These are phyloP conservation scores for Halotydeus destructor DNA, from an alignment of 1,140 invertebrate species.

Conservation along the genomic window DNA sequence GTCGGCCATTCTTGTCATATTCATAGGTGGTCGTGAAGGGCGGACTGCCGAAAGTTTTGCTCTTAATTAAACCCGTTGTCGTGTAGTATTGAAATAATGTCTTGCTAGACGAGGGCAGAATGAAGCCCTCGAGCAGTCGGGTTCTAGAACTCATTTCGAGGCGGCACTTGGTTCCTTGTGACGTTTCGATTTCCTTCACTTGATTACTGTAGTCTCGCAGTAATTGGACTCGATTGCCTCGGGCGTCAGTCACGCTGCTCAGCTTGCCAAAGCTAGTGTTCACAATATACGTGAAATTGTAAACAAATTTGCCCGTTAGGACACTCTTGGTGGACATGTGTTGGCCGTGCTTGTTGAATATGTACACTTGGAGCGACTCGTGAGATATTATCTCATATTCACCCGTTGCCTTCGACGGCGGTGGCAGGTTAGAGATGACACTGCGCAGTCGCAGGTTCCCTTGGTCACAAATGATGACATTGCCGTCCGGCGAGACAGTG, in stretches of 20 bases:
- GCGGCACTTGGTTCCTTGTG: constrained; percentile 70
- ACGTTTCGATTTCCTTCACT: constrained; percentile 73
- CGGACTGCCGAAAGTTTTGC: constrained; percentile 34
- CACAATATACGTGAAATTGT: constrained; percentile 86
- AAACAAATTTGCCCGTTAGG: constrained; percentile 70
- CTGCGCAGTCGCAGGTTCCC: constrained; percentile 20
- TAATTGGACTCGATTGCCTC: constrained; percentile 78
- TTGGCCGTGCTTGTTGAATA: constrained; percentile 72
- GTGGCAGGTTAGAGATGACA: constrained; percentile 55
- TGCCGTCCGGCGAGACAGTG: constrained; percentile 75
- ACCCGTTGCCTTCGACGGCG: constrained; percentile 55
- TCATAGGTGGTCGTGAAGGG: constrained; percentile 66
- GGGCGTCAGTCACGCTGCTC: constrained; percentile 71
- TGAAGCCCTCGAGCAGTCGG: constrained; percentile 17
- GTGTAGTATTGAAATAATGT: constrained; percentile 50
- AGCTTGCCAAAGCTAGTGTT: constrained; percentile 88
- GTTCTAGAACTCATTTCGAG: constrained; percentile 39
- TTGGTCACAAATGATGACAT: constrained; percentile 82
- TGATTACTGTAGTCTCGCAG: constrained; percentile 52
- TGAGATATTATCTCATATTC: constrained; percentile 79
- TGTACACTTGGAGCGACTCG: constrained; percentile 71
- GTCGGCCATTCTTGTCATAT: constrained; percentile 62
- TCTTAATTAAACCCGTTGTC: constrained; percentile 47
- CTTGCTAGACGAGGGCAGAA: constrained; percentile 16
- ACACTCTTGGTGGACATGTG: constrained; percentile 79